phyloP scores from a whole-genome alignment of 2,888 invertebrate genomes.

The Teinopalpus imperialis region DNA sequence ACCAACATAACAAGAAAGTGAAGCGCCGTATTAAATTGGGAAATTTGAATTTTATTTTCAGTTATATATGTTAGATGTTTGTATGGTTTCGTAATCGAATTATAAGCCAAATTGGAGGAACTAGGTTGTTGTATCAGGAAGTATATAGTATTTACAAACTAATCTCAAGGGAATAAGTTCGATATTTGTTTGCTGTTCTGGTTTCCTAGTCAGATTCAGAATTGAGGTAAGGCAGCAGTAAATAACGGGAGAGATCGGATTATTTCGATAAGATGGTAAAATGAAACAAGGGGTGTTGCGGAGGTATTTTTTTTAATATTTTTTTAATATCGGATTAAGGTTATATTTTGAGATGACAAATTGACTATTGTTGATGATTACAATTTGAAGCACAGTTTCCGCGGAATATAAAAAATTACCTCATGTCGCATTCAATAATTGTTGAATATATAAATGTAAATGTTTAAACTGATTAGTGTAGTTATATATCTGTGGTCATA shows the following conservation, averaged over 20 bases:
- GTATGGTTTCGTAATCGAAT: not conserved
- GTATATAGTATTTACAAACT: slow-evolving; percentile 52
- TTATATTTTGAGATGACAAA: too few species aligned
- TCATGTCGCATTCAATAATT: too few species aligned
- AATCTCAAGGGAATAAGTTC: slow-evolving; percentile 53
- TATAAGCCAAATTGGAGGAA: slow-evolving; percentile 1
- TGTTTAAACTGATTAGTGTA: too few species aligned
- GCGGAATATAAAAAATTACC: too few species aligned
- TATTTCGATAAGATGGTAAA: slow-evolving; percentile 82
- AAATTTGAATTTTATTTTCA: too few species aligned
- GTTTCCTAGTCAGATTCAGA: slow-evolving; percentile 54
- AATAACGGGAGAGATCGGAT: slow-evolving; percentile 79
- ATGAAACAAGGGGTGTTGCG: slow-evolving; percentile 76
- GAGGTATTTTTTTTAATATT: slow-evolving; percentile 47
- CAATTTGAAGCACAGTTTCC: too few species aligned
- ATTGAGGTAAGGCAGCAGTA: slow-evolving; percentile 74
- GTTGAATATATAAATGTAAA: too few species aligned
- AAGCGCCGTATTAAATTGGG: too few species aligned
- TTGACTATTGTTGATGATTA: too few species aligned
- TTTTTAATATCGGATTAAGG: not conserved
- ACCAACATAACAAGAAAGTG: too few species aligned
- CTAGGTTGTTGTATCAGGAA: slow-evolving; percentile 33
- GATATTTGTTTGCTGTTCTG: slow-evolving; percentile 46
- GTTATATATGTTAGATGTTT: not conserved
- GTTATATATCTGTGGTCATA: too few species aligned